Conservation (phyloP, 2,797 vertebrate genomes). For the Syngnathus rostellatus region DNA sequence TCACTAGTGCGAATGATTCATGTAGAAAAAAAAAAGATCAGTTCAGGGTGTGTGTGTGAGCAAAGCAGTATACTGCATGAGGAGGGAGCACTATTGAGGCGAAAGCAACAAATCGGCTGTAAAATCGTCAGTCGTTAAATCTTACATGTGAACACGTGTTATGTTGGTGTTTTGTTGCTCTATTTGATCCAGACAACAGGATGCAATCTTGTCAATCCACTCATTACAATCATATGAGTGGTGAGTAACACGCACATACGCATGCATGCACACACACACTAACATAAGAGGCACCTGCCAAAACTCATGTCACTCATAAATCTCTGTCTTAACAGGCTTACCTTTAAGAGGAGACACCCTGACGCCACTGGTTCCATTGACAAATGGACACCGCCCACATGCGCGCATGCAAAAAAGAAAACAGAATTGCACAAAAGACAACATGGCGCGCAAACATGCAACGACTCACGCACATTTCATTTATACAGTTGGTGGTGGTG, state of each 20-base stretch:
- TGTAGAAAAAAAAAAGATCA: not conserved
- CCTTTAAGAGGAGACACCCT: constrained; percentile 61
- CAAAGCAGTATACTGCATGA: no score
- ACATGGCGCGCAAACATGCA: constrained; percentile 16
- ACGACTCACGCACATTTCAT: constrained; percentile 24
- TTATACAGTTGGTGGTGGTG: constrained; percentile 8
- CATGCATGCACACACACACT: constrained; percentile 16
- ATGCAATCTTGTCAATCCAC: constrained; percentile 32
- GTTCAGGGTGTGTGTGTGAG: not conserved
- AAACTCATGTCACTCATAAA: constrained; percentile 60
- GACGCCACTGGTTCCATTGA: constrained; percentile 57
- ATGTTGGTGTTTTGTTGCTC: not conserved
- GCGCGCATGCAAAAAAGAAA: not conserved
- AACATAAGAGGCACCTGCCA: constrained; percentile 54
- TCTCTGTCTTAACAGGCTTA: constrained; percentile 55
- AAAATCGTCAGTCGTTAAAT: no score
- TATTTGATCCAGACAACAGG: constrained; percentile 29
- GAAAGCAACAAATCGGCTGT: no score
- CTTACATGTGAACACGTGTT: no score
- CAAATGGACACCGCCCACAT: constrained; percentile 32
- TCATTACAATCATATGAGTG: constrained; percentile 29
- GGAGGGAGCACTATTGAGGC: no score
- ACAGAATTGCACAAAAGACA: constrained; percentile 9
- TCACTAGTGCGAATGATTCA: not conserved
- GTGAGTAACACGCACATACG: constrained; percentile 19